Evolutionary conservation across 2,797 vertebrate genomes (phyloP), one percentile per base, ranked within the genome.

Genomic region (Linurgus olivaceus): DNA sequence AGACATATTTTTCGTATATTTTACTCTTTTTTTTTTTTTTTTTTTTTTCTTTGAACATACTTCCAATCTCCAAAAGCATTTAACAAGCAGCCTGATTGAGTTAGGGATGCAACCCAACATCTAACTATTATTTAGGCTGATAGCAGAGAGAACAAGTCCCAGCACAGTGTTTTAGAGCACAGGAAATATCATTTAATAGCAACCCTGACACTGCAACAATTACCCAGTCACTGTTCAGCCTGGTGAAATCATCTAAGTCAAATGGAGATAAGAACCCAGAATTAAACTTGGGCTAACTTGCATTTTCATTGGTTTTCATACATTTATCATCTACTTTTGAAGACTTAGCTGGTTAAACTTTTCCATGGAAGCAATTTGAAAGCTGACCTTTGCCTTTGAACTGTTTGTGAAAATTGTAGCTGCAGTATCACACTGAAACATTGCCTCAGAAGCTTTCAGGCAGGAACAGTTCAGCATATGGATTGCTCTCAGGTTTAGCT

Each of bases 401-500:
- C 9, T 45, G 14, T 37, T 40, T 51, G 24, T 45, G 52, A 87
- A 52, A 76, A 13, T 2, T 61, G 3, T 35, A 65, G 17, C 31
- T 75, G n/a, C 6, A 26, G 7, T 57, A 66, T 67, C 16, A 10
- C 23, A 38, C 42, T 73, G 17, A 47, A 52, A 40, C 0, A 0
- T 40, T 89, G 28, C 10, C 31, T 77, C 19, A 14, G 87, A 74
- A 67, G 18, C 37, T 50, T 87, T 75, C 48, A 37, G 67, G 23
- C n/a, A 55, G 13, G 25, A 52, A 5, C 25, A 62, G 40, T 68
- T 75, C 58, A 84, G 70, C 9, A 26, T 6, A 14, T 8, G 21
- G 35, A 12, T 55, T 63, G 28, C 9, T 80, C 25, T 75, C 33
- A 70, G 47, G 20, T 67, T 80, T 61, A 26, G 4, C 8, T 68